Conservation (phyloP, 2,888 invertebrate species). For the Drosophila incognita region DNA sequence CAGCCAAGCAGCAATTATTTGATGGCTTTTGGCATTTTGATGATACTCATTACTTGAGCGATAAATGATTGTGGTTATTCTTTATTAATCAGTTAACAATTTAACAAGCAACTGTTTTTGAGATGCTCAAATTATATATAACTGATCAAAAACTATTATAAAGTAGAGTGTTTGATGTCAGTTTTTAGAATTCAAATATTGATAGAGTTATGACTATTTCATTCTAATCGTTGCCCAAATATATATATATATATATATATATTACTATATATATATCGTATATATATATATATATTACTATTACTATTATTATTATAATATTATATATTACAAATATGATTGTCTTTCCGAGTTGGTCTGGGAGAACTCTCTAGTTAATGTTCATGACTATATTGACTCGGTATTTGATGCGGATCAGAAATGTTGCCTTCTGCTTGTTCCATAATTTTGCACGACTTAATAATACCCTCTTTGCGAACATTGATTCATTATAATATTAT, state of each 20-base stretch:
- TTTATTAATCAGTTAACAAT: background rate
- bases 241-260: no score
- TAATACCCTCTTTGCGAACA: background rate
- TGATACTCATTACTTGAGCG: background rate
- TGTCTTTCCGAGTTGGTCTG: background rate
- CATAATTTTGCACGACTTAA: background rate
- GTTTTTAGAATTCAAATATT: background rate
- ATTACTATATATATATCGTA: no score
- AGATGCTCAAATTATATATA: background rate
- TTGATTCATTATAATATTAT: background rate
- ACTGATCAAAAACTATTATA: background rate
- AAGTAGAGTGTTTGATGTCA: background rate
- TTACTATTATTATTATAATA: no score
- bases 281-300: no score
- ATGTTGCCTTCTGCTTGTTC: background rate
- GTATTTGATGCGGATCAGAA: background rate
- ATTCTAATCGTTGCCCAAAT: no score
- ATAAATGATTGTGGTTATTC: background rate
- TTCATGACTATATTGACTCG: background rate
- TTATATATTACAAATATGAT: no score
- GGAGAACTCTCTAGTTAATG: background rate
- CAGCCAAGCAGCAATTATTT: background rate
- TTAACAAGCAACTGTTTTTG: background rate
- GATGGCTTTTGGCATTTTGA: background rate
- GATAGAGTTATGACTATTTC: fast-evolving